phyloP scores from a whole-genome alignment of 2,113 vertebrate species.

The Propithecus coquereli region DNA sequence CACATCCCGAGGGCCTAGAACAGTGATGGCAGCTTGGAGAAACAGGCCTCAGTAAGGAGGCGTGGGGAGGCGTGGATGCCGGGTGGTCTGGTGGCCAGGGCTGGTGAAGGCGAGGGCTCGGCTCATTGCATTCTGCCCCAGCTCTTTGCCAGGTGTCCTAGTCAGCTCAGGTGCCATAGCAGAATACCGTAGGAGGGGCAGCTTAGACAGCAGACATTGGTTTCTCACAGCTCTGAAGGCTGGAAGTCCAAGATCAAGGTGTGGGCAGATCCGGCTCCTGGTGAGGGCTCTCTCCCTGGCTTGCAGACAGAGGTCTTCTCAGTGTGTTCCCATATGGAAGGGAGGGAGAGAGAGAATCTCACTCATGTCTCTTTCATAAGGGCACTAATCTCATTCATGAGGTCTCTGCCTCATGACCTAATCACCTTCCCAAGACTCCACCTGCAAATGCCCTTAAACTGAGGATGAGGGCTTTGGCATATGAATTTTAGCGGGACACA shows the following conservation, averaged over 20 bases:
- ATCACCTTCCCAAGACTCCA: too few relatives aligned
- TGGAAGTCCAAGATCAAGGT: background rate
- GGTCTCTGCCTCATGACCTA: background rate
- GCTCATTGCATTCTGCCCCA: background rate
- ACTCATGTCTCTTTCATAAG: background rate
- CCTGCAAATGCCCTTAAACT: background rate
- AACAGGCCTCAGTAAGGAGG: background rate
- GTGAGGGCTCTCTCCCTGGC: background rate
- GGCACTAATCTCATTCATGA: background rate
- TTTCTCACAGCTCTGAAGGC: background rate
- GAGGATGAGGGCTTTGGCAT: too few relatives aligned
- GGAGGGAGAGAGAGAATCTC: background rate
- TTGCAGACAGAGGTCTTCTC: background rate
- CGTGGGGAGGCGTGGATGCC: background rate
- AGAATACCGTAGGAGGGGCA: background rate
- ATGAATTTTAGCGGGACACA: background rate
- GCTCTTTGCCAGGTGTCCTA: background rate
- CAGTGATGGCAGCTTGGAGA: background rate
- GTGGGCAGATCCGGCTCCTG: background rate
- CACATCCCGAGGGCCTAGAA: background rate
- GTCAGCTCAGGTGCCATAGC: background rate
- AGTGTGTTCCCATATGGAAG: background rate
- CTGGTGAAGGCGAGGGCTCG: background rate
- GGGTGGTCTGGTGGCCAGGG: accelerated
- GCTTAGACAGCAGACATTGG: background rate